Percentiles rank a stretch among this genome's conserved stretches.
Evolutionary conservation across 2,113 vertebrate species (phyloP).

Genomic region (Tyrannus savana): DNA sequence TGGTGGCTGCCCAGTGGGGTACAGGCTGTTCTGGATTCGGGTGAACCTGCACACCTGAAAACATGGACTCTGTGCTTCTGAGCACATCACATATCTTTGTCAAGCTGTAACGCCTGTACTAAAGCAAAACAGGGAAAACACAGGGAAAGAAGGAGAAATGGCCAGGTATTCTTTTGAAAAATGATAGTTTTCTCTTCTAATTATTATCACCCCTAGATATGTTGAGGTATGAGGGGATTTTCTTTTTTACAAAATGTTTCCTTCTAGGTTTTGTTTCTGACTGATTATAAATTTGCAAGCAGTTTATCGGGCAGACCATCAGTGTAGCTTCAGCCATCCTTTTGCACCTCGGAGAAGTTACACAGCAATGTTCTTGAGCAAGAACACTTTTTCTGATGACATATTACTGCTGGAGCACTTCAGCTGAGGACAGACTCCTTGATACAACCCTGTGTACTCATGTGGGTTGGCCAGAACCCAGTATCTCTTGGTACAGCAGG

Average conservation of each 20-base stretch:
- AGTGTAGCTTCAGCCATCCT: neutral
- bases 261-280: neutral
- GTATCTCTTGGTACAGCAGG: neutral
- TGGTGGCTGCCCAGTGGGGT: accelerated
- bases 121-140: neutral
- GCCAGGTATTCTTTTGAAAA: neutral
- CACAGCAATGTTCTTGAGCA: neutral
- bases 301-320: neutral
- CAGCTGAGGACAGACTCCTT: neutral
- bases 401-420: neutral
- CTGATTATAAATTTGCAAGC: neutral
- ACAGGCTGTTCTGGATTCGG: accelerated
- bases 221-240: no score
- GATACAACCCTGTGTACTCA: neutral
- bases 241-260: neutral
- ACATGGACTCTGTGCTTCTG: neutral
- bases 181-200: neutral
- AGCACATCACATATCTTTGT: neutral
- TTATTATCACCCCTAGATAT: neutral
- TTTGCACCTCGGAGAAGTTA: neutral
- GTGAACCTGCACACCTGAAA: neutral
- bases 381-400: neutral
- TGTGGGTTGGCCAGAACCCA: neutral
- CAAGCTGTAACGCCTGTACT: neutral
- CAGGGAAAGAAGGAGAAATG: neutral